phyloP scores from a whole-genome alignment of 2,888 invertebrate species.

The Thera obeliscata region DNA sequence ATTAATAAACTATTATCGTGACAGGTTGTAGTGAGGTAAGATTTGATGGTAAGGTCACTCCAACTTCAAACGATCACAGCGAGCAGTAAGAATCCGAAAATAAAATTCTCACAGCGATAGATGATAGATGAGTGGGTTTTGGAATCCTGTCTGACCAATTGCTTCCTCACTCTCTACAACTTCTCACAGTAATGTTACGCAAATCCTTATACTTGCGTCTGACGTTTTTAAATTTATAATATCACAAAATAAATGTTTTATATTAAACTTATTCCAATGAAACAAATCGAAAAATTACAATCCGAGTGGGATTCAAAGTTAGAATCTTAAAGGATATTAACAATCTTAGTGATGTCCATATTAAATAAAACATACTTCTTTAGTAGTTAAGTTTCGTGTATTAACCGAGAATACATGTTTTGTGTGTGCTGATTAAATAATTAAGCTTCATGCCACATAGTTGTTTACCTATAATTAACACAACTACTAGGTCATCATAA shows the following conservation, averaged over 20 bases:
- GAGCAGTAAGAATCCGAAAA: conserved; percentile 19
- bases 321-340: not conserved
- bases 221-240: not conserved
- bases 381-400: not conserved
- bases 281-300: too few relatives aligned
- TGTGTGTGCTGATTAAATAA: not conserved
- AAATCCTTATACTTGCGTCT: conserved; percentile 1
- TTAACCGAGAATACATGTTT: not conserved
- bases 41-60: not conserved
- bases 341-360: not conserved
- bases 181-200: conserved; percentile 34
- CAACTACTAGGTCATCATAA: conserved; percentile 7
- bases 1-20: not conserved
- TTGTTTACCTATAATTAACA: conserved; percentile 11
- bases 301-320: not conserved
- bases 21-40: not conserved
- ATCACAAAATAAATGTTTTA: not conserved
- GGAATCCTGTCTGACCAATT: conserved; percentile 52
- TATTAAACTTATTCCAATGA: too few relatives aligned
- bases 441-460: not conserved
- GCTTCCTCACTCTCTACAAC: conserved; percentile 3
- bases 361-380: not conserved
- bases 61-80: not conserved
- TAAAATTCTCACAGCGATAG: conserved; percentile 20
- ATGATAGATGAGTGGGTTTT: conserved; percentile 4